Evolutionary conservation across 2,113 vertebrate species (phyloP), one percentile per base, ranked within the genome.

Genomic region (Crotalus horridus): DNA sequence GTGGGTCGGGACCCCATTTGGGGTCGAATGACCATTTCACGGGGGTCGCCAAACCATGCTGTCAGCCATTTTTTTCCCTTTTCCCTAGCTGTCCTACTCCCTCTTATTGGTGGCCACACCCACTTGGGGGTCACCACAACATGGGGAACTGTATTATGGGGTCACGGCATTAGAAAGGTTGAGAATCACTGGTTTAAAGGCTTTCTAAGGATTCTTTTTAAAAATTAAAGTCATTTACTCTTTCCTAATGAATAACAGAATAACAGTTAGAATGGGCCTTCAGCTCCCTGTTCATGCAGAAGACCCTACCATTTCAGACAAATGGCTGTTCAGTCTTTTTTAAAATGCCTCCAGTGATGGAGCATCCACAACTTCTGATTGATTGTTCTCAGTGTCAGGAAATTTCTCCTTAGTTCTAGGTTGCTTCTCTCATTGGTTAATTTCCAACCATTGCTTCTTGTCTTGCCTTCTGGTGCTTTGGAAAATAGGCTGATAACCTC

Each of bases 171-270:
- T n/a, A n/a, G n/a, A n/a, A n/a, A n/a, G n/a, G n/a, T n/a, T n/a
- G n/a, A n/a, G n/a, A n/a, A n/a, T n/a, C n/a, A n/a, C n/a, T n/a
- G n/a, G 90, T 59, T 87, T 58, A 3, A 39, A 39, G 53, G 46
- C 92, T 94, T 96, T 94, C 81, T 93, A 97, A 94, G 96, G 96
- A 96, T 95, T 96, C 85, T 93, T 96, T 97, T 96, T 10, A 96
- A 96, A 95, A 96, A 96, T 97, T 97, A 97, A 97, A 97, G 95
- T 39, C 90, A 96, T 98, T 97, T 96, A 97, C 96, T 96, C 94
- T 96, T 96, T n/a, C 33, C 74, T 93, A 94, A 96, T 97, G 58
- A 24, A 59, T 59, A 24, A 59, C 23, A 59, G 39, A 39, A n/a
- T 5, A 64, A 64, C 11, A 64, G 61, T 64, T n/a, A 64, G 61